These are phyloP conservation scores for Macrotis lagotis DNA, from an alignment of 2,113 vertebrate genomes.

Conservation along the genomic window DNA sequence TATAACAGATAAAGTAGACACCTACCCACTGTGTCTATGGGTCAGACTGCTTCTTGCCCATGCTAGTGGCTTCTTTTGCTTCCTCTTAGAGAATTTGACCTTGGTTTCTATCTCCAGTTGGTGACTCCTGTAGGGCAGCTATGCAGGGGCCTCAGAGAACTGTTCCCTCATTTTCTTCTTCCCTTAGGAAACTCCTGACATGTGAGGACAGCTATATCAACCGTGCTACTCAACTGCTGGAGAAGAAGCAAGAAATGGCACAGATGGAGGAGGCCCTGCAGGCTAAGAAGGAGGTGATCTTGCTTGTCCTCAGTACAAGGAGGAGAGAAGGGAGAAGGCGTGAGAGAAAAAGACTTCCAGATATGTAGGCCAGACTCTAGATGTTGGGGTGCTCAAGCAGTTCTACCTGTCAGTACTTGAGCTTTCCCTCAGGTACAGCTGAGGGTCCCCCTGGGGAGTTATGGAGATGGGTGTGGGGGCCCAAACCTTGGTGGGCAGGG, in stretches of 20 bases:
- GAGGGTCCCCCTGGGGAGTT: neutral
- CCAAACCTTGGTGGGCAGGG: neutral
- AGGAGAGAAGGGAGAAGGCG: neutral
- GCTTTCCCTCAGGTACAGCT: neutral
- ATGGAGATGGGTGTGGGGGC: neutral
- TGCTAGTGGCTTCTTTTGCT: neutral
- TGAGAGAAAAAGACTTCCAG: neutral
- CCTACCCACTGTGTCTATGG: neutral
- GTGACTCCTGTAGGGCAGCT: too few species aligned
- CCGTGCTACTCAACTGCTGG: constrained; percentile 67
- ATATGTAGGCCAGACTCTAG: neutral
- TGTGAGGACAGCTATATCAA: neutral
- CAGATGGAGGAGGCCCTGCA: constrained; percentile 68
- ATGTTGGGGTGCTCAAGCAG: neutral
- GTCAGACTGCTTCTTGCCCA: neutral
- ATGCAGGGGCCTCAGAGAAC: neutral
- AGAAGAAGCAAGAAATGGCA: constrained; percentile 79
- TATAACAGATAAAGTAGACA: neutral
- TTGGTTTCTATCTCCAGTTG: neutral
- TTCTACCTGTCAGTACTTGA: neutral
- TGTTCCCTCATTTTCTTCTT: neutral
- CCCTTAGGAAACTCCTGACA: constrained; percentile 52
- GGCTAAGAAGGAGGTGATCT: constrained; percentile 82
- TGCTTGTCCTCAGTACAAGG: accelerated
- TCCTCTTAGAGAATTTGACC: neutral